Evolutionary conservation across 2,797 vertebrate species (phyloP).

Genomic region (Crenichthys baileyi): DNA sequence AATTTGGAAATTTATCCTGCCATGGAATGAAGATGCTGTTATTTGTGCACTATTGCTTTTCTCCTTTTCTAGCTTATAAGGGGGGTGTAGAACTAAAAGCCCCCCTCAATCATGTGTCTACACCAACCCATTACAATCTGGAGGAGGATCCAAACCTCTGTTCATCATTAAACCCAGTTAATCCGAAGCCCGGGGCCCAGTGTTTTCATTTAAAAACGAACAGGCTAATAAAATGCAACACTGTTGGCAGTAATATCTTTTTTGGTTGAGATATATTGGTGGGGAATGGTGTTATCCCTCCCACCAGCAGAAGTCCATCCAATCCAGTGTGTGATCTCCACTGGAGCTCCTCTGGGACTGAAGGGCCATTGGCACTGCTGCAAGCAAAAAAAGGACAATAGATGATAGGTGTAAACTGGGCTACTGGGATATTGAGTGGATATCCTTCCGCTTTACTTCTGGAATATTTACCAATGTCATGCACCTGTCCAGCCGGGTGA

Average conservation of each 20-base stretch:
- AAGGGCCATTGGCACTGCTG: slow-evolving; percentile 48
- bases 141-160: slow-evolving; percentile 73
- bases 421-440: slow-evolving; percentile 17
- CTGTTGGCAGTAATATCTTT: slow-evolving; percentile 61
- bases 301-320: slow-evolving; percentile 59
- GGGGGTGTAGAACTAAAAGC: slow-evolving; percentile 45
- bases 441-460: background rate
- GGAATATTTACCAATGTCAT: background rate
- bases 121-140: slow-evolving; percentile 74
- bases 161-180: slow-evolving; percentile 76
- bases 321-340: slow-evolving; percentile 62
- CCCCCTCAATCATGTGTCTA: slow-evolving; percentile 67
- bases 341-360: slow-evolving; percentile 42
- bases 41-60: slow-evolving; percentile 50
- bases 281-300: slow-evolving; percentile 55
- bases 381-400: slow-evolving; percentile 45
- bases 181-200: slow-evolving; percentile 67
- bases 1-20: slow-evolving; percentile 81
- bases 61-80: slow-evolving; percentile 33
- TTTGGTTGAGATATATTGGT: slow-evolving; percentile 60
- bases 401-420: slow-evolving; percentile 46
- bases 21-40: slow-evolving; percentile 73
- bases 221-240: slow-evolving; percentile 63
- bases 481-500: background rate
- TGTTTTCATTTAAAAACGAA: slow-evolving; percentile 69